Evolutionary conservation across 2,113 vertebrate species (phyloP).

Genomic region (Otus sunia): DNA sequence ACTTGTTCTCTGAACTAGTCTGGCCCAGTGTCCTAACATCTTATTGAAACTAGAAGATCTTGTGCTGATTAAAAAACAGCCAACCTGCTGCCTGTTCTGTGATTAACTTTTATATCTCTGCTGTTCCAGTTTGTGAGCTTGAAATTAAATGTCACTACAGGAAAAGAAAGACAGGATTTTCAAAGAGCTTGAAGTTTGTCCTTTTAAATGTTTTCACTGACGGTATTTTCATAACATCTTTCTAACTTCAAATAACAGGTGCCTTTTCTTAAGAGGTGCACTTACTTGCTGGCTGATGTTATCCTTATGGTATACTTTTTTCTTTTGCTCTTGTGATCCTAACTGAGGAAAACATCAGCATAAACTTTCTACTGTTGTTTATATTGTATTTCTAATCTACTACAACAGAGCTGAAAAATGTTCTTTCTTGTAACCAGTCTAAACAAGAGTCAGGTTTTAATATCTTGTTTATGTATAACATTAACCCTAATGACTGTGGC

Average conservation of each 20-base stretch:
- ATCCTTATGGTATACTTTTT: not conserved
- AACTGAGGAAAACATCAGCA: not conserved
- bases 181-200: not conserved
- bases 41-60: not conserved
- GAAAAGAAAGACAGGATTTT: not conserved
- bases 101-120: not conserved
- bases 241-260: not conserved
- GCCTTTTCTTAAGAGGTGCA: not conserved
- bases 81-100: not conserved
- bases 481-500: not conserved
- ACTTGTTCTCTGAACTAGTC: not conserved
- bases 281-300: not conserved
- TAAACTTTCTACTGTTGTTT: not conserved
- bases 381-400: not conserved
- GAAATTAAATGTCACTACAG: not conserved
- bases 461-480: not conserved
- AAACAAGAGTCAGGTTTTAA: slow-evolving; percentile 1
- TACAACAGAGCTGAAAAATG: not conserved
- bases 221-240: not conserved
- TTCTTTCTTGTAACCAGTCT: not conserved
- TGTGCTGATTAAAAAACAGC: not conserved
- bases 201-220: not conserved
- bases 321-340: not conserved
- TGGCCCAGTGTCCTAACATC: not conserved
- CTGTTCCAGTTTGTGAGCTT: not conserved